Evolutionary conservation across 2,113 vertebrate genomes (phyloP).

Genomic region (Leuciscus idus): DNA sequence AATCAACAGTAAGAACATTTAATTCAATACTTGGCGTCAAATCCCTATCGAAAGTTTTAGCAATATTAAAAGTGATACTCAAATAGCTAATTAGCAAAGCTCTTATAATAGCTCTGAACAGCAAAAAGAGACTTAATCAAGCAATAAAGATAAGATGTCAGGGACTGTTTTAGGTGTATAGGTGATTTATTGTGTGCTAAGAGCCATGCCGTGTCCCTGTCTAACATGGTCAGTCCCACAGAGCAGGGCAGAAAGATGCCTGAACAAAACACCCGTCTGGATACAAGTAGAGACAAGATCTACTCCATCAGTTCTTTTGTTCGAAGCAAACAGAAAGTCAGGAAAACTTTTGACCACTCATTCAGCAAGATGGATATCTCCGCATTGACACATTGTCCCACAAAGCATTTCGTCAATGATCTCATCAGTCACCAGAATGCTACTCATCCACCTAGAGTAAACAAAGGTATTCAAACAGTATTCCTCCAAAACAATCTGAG

Average conservation of each 20-base stretch:
- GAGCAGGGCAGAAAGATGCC: conserved; percentile 47
- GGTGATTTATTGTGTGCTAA: conserved; percentile 50
- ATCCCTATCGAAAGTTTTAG: neutral
- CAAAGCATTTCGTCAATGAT: conserved; percentile 47
- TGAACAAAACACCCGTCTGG: conserved; percentile 53
- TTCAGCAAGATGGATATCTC: conserved; percentile 52
- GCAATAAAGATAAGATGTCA: conserved; percentile 31
- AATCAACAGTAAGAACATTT: neutral
- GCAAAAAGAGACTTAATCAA: neutral
- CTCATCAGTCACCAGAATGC: conserved; percentile 38
- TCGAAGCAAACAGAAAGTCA: conserved; percentile 47
- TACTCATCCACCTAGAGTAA: neutral
- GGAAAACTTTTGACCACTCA: conserved; percentile 40
- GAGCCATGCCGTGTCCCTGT: conserved; percentile 23
- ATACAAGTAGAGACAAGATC: conserved; percentile 60
- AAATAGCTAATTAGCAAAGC: neutral
- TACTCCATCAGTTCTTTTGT: conserved; percentile 53
- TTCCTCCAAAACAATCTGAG: neutral
- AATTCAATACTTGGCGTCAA: neutral
- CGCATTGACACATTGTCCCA: conserved; percentile 5
- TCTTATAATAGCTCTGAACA: no score
- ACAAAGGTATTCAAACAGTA: neutral
- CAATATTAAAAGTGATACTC: neutral
- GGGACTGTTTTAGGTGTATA: conserved; percentile 34
- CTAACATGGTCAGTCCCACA: conserved; percentile 43